Evolutionary conservation across 2,113 vertebrate genomes (phyloP), one percentile per base, ranked within the genome.

Genomic region (Ageneiosus marmoratus): DNA sequence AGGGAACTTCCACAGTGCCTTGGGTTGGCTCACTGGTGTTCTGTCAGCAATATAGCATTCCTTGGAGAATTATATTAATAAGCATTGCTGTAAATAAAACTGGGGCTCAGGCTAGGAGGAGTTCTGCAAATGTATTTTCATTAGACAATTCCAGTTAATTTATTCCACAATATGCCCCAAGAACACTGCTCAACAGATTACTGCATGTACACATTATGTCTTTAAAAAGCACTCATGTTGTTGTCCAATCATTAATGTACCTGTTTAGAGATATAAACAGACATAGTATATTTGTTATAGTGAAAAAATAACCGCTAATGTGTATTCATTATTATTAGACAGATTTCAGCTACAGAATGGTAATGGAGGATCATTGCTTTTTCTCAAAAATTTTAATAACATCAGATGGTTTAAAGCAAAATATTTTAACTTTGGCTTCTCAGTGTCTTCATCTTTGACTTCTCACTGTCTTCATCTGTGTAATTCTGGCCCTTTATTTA

Each of bases 111-210:
- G 16, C 50, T 77, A 11, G 12, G 41, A 77, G 37, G 46, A 65
- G 44, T 86, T 77, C 41, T 77, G 20, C 37, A 34, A 55, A 56
- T 56, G 32, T n/a, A 90, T 86, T 90, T 90, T 89, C 76, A 70
- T 72, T 86, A 90, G 91, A 93, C 90, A 90, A 93, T 92, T 92
- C 88, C 86, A 86, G 83, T 27, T 80, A 84, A 86, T 90, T 91
- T 37, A 77, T 13, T 77, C 3, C 20, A 13, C 32, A 41, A 18
- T 16, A 4, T 48, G 60, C 18, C 24, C 27, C 37, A 67, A 10
- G 34, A 63, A 62, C 13, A 53, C 32, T 51, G 48, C 29, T 16
- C 67, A 41, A 20, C 11, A 56, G 24, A 44, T 69, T 69, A 55
- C 7, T 51, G 29, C 32, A 56, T 24, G 34, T 56, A 56, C 51